Evolutionary conservation across 2,797 vertebrate genomes (phyloP).

Genomic region (Sebastes variabilis): DNA sequence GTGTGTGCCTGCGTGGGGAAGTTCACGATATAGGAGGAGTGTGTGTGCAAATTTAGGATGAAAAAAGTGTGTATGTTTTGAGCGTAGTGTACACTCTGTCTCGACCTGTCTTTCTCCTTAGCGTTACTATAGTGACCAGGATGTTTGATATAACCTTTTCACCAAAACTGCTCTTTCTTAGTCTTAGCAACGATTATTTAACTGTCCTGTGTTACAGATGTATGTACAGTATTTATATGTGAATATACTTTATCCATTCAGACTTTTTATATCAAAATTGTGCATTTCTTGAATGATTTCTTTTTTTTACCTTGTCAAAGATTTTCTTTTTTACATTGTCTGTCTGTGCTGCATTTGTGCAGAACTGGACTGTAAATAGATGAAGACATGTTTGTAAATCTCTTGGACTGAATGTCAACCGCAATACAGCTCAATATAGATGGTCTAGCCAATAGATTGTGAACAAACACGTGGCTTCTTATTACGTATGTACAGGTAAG

Average conservation of each 20-base stretch:
- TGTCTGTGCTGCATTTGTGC: slow-evolving; percentile 50
- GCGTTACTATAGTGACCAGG: slow-evolving; percentile 27
- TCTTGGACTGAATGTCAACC: slow-evolving; percentile 21
- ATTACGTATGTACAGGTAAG: slow-evolving; percentile 25
- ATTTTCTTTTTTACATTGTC: slow-evolving; percentile 10
- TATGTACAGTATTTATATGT: slow-evolving; percentile 83
- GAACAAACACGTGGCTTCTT: background rate
- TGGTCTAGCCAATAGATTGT: background rate
- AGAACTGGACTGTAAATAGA: slow-evolving; percentile 56
- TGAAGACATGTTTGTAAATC: slow-evolving; percentile 37
- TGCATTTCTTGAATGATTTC: slow-evolving; percentile 45
- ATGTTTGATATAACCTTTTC: slow-evolving; percentile 46
- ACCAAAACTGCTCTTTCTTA: slow-evolving; percentile 37
- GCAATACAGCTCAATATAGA: slow-evolving; percentile 7
- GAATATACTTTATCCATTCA: slow-evolving; percentile 64
- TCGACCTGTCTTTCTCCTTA: slow-evolving; percentile 27
- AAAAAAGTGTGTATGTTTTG: slow-evolving; percentile 26
- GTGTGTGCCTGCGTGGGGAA: slow-evolving; percentile 52
- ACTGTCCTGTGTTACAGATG: slow-evolving; percentile 61
- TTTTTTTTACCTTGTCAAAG: slow-evolving; percentile 11
- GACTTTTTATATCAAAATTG: slow-evolving; percentile 69
- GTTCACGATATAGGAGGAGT: slow-evolving; percentile 20
- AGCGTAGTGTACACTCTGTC: slow-evolving; percentile 30
- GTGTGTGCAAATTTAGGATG: slow-evolving; percentile 34
- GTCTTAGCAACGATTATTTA: slow-evolving; percentile 51